Percentiles rank a stretch among this genome's conserved stretches.
Evolutionary conservation across 2,797 vertebrate species (phyloP).

Genomic region (Capromys pilorides): DNA sequence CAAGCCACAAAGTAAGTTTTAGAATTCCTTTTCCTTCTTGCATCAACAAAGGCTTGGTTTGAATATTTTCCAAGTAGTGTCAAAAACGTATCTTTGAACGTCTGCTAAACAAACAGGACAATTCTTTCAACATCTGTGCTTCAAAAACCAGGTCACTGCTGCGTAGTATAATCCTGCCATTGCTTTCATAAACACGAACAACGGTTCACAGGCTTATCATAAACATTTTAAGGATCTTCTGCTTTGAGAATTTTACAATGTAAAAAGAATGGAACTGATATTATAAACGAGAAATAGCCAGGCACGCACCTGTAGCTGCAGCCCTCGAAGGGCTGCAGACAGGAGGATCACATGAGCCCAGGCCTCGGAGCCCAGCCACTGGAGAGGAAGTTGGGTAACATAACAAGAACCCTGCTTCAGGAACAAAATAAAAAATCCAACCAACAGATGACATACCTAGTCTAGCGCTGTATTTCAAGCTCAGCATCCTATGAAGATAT

Average conservation of each 20-base stretch:
- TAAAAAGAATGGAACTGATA: background rate
- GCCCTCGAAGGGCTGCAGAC: background rate
- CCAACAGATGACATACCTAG: background rate
- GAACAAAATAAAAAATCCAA: background rate
- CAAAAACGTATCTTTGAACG: conserved; percentile 34
- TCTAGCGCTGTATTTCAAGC: background rate
- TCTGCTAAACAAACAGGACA: background rate
- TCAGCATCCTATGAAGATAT: background rate
- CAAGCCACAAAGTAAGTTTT: background rate
- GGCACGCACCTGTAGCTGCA: background rate
- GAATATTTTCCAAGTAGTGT: conserved; percentile 49
- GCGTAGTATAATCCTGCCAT: background rate
- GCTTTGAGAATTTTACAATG: background rate
- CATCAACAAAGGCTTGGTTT: conserved; percentile 41
- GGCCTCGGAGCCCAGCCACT: background rate
- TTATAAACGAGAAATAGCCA: background rate
- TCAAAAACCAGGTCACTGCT: conserved; percentile 30
- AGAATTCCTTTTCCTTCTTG: conserved; percentile 56
- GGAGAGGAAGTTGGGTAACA: background rate
- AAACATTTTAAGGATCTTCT: background rate
- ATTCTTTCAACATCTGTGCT: background rate
- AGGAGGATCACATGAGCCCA: background rate
- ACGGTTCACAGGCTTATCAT: conserved; percentile 1
- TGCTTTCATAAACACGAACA: background rate
- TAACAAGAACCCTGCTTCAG: background rate